Base-by-base conservation (phyloP, 2,888 invertebrate genomes). In the Metacarcinus magister region DNA sequence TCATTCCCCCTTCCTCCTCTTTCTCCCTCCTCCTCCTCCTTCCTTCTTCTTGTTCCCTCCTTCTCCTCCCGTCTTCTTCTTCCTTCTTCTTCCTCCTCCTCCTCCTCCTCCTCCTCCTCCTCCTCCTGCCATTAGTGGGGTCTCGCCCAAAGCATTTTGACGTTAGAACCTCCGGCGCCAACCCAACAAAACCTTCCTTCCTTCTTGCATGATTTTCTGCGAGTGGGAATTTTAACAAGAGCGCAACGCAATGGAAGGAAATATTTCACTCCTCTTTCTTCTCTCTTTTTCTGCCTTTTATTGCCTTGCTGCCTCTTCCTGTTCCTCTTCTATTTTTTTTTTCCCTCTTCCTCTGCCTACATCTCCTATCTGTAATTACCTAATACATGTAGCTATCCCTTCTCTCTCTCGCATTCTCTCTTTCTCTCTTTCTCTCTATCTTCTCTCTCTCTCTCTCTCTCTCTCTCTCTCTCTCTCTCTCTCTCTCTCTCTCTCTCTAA, bases 391-490 rank as follows among this genome's bases (percentile, higher is more conserved):
- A 39, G 39, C 54, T 54, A 10, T 19, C 19, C 54, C 54, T 54
- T 75, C 75, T 75, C 75, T 75, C 75, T 75, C n/a, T 75, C 16
- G 5, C 67, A 13, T 19, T 67, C 16, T 67, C 16, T 67, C 16
- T 10, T 19, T 67, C 67, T 67, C 67, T 67, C 67, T 7, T 10
- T 67, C 67, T 67, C 67, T 67, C 67, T 67, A 2, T 67, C 67
- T 67, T 67, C 67, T 67, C 67, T 67, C 67, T 67, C 67, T 67
- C 67, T 67, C 67, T 67, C 67, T 67, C 67, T 67, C 67, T 67
- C 67, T 67, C 67, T 67, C 67, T 67, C 67, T 67, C 67, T 67
- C 67, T 67, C 67, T 67, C 67, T 67, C 67, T 67, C 67, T 67
- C 67, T 67, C 67, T 67, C 67, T 67, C 67, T 67, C 67, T 67